Conservation (phyloP, 2,113 vertebrate genomes). For the Cottus gobio region DNA sequence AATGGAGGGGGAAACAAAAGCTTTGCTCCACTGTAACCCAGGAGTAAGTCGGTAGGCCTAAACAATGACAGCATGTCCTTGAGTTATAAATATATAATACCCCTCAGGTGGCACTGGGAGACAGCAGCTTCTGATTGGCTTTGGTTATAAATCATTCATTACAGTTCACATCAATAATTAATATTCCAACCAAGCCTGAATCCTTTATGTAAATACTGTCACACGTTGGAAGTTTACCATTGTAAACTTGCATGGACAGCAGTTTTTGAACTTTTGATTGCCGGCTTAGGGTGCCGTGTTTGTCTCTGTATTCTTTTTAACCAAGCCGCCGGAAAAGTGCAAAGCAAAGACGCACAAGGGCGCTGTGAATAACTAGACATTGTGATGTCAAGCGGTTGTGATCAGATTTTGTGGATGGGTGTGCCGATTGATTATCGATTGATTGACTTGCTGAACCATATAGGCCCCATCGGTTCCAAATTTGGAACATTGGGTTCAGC, state of each 20-base stretch:
- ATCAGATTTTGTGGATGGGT: background rate
- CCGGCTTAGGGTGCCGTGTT: slow-evolving; percentile 56
- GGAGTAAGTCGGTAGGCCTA: slow-evolving; percentile 67
- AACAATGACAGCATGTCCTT: slow-evolving; percentile 87
- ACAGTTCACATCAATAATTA: slow-evolving; percentile 85
- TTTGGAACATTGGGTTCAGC: too few species aligned
- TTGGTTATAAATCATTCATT: slow-evolving; percentile 88
- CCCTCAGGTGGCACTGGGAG: slow-evolving; percentile 79
- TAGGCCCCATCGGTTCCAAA: too few species aligned
- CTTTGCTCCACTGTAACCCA: slow-evolving; percentile 67
- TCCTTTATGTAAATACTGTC: slow-evolving; percentile 88
- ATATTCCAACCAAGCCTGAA: slow-evolving; percentile 82
- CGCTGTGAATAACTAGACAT: slow-evolving; percentile 16
- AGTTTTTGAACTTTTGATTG: slow-evolving; percentile 83
- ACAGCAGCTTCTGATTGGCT: slow-evolving; percentile 85
- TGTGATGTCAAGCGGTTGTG: background rate
- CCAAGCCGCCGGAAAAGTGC: slow-evolving; percentile 31
- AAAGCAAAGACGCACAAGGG: slow-evolving; percentile 43
- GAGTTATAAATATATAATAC: slow-evolving; percentile 87
- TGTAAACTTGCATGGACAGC: slow-evolving; percentile 82
- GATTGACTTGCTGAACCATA: too few species aligned
- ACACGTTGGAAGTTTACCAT: slow-evolving; percentile 81
- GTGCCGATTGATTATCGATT: background rate
- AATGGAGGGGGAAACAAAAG: slow-evolving; percentile 64
- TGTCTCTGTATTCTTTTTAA: slow-evolving; percentile 48